phyloP scores from a whole-genome alignment of 2,888 invertebrate genomes.

The Ormyrus pomaceus region DNA sequence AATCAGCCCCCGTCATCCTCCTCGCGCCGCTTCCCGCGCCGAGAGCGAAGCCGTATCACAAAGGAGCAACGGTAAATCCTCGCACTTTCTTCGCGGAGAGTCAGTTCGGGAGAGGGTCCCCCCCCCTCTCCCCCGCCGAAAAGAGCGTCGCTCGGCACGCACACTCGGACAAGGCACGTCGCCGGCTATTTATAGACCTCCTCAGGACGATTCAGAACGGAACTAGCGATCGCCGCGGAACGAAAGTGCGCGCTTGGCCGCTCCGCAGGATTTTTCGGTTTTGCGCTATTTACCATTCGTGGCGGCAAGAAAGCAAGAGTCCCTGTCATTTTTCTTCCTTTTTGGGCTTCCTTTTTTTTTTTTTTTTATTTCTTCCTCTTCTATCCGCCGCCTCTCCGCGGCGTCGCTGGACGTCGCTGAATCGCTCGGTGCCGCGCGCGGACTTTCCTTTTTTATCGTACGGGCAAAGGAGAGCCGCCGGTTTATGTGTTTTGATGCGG shows the following conservation, averaged over 20 bases:
- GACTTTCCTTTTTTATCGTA: slow-evolving; percentile 43
- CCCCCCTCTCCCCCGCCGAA: neutral
- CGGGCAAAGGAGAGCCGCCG: neutral
- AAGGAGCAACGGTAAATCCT: neutral
- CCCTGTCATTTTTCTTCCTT: slow-evolving; percentile 29
- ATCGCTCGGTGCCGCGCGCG: neutral
- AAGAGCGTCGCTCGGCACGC: too few species aligned
- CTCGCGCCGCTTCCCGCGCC: too few species aligned
- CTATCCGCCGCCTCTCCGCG: slow-evolving; percentile 18
- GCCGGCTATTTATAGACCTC: neutral
- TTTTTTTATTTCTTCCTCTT: too few species aligned
- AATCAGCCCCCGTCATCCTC: too few species aligned
- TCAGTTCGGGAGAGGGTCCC: neutral
- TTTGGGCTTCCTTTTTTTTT: too few species aligned
- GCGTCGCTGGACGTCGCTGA: neutral
- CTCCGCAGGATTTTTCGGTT: slow-evolving; percentile 58
- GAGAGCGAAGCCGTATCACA: too few species aligned
- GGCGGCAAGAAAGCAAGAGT: slow-evolving; percentile 70
- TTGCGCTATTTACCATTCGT: slow-evolving; percentile 67
- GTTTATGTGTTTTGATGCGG: too few species aligned
- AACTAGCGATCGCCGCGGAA: slow-evolving; percentile 43
- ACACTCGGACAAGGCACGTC: neutral
- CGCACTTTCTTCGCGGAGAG: neutral
- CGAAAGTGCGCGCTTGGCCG: slow-evolving; percentile 43
- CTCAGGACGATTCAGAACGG: slow-evolving; percentile 50